Evolutionary conservation across 2,113 vertebrate species (phyloP).

Genomic region (Stigmatopora nigra): DNA sequence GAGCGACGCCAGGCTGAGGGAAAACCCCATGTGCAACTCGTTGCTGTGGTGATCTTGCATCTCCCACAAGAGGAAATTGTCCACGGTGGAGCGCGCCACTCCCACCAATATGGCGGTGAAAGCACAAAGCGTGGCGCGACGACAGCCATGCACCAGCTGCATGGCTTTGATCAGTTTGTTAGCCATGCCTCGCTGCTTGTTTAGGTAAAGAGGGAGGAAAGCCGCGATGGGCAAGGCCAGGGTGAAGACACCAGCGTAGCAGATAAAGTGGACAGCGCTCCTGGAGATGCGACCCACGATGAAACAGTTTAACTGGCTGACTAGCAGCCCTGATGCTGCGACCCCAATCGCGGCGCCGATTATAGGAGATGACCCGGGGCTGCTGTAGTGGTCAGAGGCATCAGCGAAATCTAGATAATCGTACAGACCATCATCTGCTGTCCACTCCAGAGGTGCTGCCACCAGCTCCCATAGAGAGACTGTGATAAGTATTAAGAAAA

Average conservation of each 20-base stretch:
- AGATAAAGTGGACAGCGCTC: slow-evolving; percentile 71
- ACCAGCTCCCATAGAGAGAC: slow-evolving; percentile 72
- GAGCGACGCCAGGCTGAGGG: slow-evolving; percentile 63
- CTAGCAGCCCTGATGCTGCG: slow-evolving; percentile 62
- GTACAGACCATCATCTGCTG: slow-evolving; percentile 76
- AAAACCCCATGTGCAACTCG: slow-evolving; percentile 78
- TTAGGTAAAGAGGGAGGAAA: slow-evolving; percentile 67
- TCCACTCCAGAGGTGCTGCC: slow-evolving; percentile 69
- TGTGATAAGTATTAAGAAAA: slow-evolving; percentile 68
- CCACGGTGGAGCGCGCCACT: slow-evolving; percentile 40
- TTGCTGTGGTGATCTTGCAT: slow-evolving; percentile 76
- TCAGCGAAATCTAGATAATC: slow-evolving; percentile 86
- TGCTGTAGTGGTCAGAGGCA: slow-evolving; percentile 68
- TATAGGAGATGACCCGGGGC: slow-evolving; percentile 67
- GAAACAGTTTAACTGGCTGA: slow-evolving; percentile 68
- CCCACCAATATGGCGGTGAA: slow-evolving; percentile 70
- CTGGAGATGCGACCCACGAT: slow-evolving; percentile 19
- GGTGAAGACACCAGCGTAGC: slow-evolving; percentile 52
- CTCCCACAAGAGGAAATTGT: slow-evolving; percentile 85
- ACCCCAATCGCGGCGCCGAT: slow-evolving; percentile 68
- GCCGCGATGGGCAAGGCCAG: slow-evolving; percentile 52
- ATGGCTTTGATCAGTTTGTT: slow-evolving; percentile 66
- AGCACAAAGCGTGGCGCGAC: slow-evolving; percentile 64
- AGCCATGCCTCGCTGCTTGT: slow-evolving; percentile 45
- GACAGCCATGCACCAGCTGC: slow-evolving; percentile 63